These are phyloP conservation scores for Diuraphis noxia DNA, from an alignment of 1,140 invertebrate genomes.

Conservation along the genomic window DNA sequence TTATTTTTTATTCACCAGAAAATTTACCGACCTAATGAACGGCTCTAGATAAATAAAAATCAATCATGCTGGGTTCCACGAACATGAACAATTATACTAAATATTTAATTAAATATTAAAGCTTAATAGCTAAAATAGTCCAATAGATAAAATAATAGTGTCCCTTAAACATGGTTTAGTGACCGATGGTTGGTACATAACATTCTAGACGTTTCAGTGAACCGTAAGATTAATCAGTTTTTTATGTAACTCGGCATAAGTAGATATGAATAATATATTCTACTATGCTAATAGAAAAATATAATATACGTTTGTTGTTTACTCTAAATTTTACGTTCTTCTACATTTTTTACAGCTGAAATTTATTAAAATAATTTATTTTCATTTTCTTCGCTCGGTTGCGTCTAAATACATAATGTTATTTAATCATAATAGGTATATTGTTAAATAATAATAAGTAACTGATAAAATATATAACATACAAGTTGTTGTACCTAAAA, in stretches of 20 bases:
- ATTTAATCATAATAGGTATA: not conserved
- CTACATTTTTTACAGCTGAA: not conserved
- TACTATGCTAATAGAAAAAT: not conserved
- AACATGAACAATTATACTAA: not conserved
- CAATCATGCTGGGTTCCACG: not conserved
- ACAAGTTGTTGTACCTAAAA: too few species aligned
- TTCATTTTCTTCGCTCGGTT: not conserved
- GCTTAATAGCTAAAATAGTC: too few species aligned
- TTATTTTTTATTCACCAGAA: not conserved
- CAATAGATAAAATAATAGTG: too few species aligned
- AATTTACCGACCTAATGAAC: not conserved
- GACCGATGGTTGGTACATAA: not conserved
- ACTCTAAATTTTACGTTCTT: not conserved
- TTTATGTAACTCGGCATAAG: not conserved
- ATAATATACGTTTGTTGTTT: not conserved
- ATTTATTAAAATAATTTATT: not conserved
- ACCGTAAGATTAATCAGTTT: not conserved
- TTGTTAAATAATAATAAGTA: not conserved
- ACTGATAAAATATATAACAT: too few species aligned
- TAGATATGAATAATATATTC: too few species aligned
- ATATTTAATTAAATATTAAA: not conserved
- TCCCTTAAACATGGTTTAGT: not conserved
- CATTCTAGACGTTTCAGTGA: not conserved
- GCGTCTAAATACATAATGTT: not conserved
- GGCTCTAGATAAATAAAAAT: not conserved